Conservation (phyloP, 2,888 invertebrate species). For the Phengaris arion region DNA sequence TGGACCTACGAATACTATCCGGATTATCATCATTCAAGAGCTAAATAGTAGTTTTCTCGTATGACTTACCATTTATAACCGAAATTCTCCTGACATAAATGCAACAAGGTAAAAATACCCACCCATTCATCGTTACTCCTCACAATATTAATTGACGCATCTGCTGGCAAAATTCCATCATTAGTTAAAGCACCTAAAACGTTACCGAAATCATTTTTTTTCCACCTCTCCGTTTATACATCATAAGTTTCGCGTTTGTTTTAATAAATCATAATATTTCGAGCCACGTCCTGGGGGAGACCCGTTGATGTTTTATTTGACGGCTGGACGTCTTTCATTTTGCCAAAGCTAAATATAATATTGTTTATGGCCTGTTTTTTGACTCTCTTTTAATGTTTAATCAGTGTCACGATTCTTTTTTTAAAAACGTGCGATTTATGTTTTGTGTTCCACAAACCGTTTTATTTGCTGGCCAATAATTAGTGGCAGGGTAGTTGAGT, state of each 20-base stretch:
- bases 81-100: slow-evolving; percentile 1
- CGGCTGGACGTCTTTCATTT: slow-evolving; percentile 49
- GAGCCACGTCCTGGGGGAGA: slow-evolving; percentile 50
- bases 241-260: slow-evolving; percentile 44
- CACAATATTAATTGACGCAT: slow-evolving; percentile 20
- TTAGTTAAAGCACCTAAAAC: slow-evolving; percentile 21
- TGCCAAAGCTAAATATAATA: slow-evolving; percentile 41
- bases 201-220: slow-evolving; percentile 36
- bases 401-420: slow-evolving; percentile 29
- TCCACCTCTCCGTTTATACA: slow-evolving; percentile 41
- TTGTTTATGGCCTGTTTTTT: slow-evolving; percentile 40
- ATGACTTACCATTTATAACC: not conserved
- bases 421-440: slow-evolving; percentile 4
- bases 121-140: slow-evolving; percentile 8
- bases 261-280: slow-evolving; percentile 60
- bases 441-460: not conserved
- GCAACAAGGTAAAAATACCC: not conserved
- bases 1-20: not conserved
- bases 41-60: not conserved
- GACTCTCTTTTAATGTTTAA: slow-evolving; percentile 31
- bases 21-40: slow-evolving; percentile 3
- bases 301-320: slow-evolving; percentile 61
- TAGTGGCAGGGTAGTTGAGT: not conserved
- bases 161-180: slow-evolving; percentile 21
- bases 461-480: not conserved